These are phyloP conservation scores for Leptopilina drosophilae DNA, from an alignment of 2,888 invertebrate species.

Conservation along the genomic window DNA sequence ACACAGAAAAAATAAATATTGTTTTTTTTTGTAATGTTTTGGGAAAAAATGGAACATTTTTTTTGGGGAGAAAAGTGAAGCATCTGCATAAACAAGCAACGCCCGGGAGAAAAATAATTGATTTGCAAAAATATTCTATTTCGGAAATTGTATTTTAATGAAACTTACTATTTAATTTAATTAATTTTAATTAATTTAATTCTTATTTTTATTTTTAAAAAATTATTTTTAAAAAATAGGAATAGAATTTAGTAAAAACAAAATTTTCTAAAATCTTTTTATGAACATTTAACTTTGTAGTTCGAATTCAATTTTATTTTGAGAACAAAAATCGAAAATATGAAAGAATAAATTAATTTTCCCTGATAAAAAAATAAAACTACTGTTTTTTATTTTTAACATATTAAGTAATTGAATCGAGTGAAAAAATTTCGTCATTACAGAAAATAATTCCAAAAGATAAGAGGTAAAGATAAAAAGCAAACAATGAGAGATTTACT, in stretches of 20 bases:
- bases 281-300: neutral
- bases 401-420: too few relatives aligned
- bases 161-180: too few relatives aligned
- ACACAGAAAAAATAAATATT: neutral
- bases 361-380: too few relatives aligned
- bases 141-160: too few relatives aligned
- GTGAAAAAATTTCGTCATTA: too few relatives aligned
- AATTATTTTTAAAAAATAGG: neutral
- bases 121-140: slow-evolving; percentile 3
- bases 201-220: neutral
- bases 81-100: slow-evolving; percentile 30
- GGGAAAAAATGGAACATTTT: neutral
- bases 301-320: neutral
- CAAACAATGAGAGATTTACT: too few relatives aligned
- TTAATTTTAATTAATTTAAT: too few relatives aligned
- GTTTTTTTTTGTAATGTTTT: neutral
- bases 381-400: too few relatives aligned
- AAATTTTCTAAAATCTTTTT: neutral
- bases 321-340: too few relatives aligned
- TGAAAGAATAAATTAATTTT: too few relatives aligned
- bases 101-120: slow-evolving; percentile 10
- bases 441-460: too few relatives aligned
- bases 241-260: neutral
- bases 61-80: neutral
- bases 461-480: too few relatives aligned